Conservation (phyloP, 2,797 vertebrate species). For the Spheniscus humboldti region DNA sequence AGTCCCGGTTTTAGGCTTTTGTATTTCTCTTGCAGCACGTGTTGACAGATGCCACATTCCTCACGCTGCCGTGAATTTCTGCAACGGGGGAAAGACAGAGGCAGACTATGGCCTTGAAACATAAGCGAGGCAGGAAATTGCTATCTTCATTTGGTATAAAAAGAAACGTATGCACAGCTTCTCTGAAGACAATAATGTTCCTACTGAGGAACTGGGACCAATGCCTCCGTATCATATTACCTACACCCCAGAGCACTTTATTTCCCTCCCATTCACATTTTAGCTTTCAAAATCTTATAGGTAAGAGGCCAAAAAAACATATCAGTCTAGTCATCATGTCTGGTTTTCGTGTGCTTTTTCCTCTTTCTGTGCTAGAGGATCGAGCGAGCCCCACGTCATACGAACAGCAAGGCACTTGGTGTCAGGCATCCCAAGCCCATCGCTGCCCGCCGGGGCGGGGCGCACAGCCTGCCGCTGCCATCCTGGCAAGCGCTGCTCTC, state of each 20-base stretch:
- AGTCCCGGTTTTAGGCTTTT: not conserved
- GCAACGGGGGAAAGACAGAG: not conserved
- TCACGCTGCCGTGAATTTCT: not conserved
- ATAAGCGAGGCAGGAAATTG: not conserved
- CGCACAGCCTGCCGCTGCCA: not conserved
- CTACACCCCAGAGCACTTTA: not conserved
- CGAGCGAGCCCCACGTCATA: accelerated
- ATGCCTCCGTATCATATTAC: not conserved
- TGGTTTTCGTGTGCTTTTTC: not conserved
- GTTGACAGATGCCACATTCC: not conserved
- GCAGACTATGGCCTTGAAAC: not conserved
- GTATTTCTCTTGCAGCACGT: not conserved
- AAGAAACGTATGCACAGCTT: not conserved
- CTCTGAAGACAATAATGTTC: not conserved
- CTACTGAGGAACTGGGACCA: not conserved
- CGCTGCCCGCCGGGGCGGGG: accelerated
- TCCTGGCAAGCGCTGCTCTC: not conserved
- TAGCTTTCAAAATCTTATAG: not conserved
- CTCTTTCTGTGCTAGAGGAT: not conserved
- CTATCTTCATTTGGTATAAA: not conserved
- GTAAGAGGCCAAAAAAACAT: not conserved
- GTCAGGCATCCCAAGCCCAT: accelerated
- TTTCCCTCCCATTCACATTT: not conserved
- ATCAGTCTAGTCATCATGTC: not conserved
- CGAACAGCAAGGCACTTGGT: accelerated